These are phyloP conservation scores for Lithobates sylvaticus DNA, from an alignment of 2,797 vertebrate genomes.

Conservation along the genomic window DNA sequence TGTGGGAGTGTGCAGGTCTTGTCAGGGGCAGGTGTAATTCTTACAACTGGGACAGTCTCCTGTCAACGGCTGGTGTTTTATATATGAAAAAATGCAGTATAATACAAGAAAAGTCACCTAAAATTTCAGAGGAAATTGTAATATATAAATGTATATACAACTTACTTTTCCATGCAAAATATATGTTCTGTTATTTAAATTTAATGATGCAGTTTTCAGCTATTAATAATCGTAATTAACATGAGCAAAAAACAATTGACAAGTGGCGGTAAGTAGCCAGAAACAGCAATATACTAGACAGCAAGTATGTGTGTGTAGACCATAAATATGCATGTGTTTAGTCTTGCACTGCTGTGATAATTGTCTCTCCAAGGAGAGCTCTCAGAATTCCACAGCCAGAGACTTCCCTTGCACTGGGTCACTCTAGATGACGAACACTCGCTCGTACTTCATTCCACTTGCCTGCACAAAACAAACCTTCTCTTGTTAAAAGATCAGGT, in stretches of 20 bases:
- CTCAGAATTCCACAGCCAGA: constrained; percentile 49
- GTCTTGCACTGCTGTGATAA: constrained; percentile 60
- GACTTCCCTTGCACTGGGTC: constrained; percentile 51
- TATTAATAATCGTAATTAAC: not conserved
- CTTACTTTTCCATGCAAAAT: not conserved
- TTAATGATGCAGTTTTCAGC: not conserved
- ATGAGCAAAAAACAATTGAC: constrained; percentile 20
- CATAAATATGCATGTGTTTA: constrained; percentile 61
- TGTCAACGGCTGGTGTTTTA: not conserved
- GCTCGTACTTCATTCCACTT: constrained; percentile 48
- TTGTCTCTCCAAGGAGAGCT: constrained; percentile 60
- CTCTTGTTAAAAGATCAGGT: constrained; percentile 58
- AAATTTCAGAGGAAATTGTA: not conserved
- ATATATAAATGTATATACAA: not conserved
- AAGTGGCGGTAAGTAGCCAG: constrained; percentile 29
- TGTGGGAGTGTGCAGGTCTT: not conserved
- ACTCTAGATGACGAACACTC: constrained; percentile 32
- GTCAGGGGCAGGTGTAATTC: not conserved
- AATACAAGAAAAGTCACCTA: not conserved
- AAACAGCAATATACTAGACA: constrained; percentile 29
- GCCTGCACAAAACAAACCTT: constrained; percentile 54
- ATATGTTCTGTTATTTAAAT: not conserved
- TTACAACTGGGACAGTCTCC: not conserved
- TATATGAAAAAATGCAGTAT: not conserved
- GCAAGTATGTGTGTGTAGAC: constrained; percentile 25